Conservation (phyloP, 2,113 vertebrate genomes). For the Polypterus bichir region DNA sequence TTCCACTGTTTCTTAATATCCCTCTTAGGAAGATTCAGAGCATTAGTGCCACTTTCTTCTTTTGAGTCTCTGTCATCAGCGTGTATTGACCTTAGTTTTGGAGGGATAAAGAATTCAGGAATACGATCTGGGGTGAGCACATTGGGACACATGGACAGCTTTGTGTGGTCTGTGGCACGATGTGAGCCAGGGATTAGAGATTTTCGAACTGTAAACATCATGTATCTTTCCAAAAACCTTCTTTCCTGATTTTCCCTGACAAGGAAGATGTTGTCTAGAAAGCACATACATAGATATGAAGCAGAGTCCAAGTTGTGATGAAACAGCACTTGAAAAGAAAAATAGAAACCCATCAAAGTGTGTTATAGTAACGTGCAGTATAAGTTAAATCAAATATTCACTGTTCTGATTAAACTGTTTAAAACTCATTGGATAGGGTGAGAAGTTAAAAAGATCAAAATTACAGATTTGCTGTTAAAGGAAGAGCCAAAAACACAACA, state of each 20-base stretch:
- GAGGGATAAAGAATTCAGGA: slow-evolving; percentile 39
- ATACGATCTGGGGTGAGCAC: slow-evolving; percentile 38
- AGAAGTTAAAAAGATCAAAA: too few species aligned
- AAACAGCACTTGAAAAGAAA: neutral
- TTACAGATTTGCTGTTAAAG: too few species aligned
- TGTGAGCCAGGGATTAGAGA: neutral
- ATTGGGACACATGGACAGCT: slow-evolving; percentile 24
- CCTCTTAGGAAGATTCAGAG: neutral
- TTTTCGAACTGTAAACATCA: too few species aligned
- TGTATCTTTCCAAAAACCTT: too few species aligned
- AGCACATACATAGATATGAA: neutral
- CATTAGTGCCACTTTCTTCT: too few species aligned
- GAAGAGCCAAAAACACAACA: too few species aligned
- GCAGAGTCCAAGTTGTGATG: neutral
- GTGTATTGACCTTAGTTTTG: slow-evolving; percentile 10
- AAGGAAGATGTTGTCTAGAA: too few species aligned
- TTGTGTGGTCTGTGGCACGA: neutral
- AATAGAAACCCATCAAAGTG: neutral
- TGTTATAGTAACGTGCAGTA: too few species aligned
- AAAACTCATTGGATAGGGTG: too few species aligned
- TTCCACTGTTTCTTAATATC: neutral
- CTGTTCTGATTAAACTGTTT: too few species aligned
- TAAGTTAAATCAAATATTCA: too few species aligned
- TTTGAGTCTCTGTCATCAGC: neutral
- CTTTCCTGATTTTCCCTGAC: too few species aligned